Evolutionary conservation across 1,140 invertebrate genomes (phyloP), one percentile per base, ranked within the genome.

Genomic region (Ceratina calcarata): DNA sequence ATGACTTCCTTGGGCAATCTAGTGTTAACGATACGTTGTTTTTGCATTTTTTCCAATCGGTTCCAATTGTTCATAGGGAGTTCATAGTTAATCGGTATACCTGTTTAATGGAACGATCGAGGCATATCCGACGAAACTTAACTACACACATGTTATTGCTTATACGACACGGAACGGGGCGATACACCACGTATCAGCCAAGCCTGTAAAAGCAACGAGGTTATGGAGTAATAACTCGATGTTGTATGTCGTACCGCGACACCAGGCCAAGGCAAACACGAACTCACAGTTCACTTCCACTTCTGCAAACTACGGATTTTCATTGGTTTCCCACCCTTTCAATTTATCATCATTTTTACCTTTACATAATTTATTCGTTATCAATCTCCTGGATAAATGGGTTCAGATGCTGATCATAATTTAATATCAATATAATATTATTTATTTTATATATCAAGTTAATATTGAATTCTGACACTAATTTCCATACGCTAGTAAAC

Each of bases 171-270:
- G 51, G 15, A 16, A 57, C 16, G 55, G 16, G n/a, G 55, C 15
- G 37, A 6, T 6, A 45, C 37, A 45, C 7, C 61, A 57, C 70
- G 68, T 78, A 64, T 27, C 22, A 53, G 22, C 64, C 78, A 66
- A 15, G 62, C 64, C 67, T 68, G 67, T 85, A 86, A 86, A 86
- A 85, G 81, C 81, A 81, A 81, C 75, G 83, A 45, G 74, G 78
- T 85, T 86, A 85, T 83, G 73, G 78, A 83, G 83, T 83, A 86
- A 85, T 85, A 86, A 86, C 78, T 78, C 70, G 49, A 4, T 51
- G 67, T n/a, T 71, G 77, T 60, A 37, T 24, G 45, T 57, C 49
- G 58, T 53, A 32, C 3, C 53, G 55, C 55, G 55, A 55, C 53
- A 58, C 71, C 70, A 16, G 22, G 62, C 71, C 70, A 79, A 79